These are phyloP conservation scores for Zosterops lateralis DNA, from an alignment of 2,113 vertebrate species.

Conservation along the genomic window DNA sequence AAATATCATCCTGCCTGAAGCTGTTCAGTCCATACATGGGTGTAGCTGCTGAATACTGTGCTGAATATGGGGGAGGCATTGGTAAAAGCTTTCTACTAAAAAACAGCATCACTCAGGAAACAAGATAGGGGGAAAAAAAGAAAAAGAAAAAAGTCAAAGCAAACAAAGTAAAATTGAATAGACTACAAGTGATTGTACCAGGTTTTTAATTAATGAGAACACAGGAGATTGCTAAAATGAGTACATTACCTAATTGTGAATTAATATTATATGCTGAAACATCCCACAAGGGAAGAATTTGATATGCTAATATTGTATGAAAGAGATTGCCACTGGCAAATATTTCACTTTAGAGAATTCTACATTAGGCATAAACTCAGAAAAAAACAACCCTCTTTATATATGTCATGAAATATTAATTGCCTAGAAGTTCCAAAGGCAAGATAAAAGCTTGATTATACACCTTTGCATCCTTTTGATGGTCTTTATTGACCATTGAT, in stretches of 20 bases:
- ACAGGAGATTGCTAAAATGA: conserved; percentile 63
- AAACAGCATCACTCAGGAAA: not conserved
- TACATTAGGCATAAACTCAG: conserved; percentile 49
- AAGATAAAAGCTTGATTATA: conserved; percentile 53
- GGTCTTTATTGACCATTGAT: not conserved
- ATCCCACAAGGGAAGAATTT: conserved; percentile 68
- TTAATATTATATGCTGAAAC: conserved; percentile 71
- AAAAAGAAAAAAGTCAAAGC: not conserved
- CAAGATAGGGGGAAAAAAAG: not conserved
- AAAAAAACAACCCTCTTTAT: conserved; percentile 13
- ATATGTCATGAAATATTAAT: conserved; percentile 60
- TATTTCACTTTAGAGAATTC: conserved; percentile 61
- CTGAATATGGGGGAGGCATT: not conserved
- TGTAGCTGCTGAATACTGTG: not conserved
- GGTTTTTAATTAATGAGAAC: conserved; percentile 72
- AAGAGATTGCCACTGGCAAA: conserved; percentile 67
- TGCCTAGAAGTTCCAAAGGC: conserved; percentile 30
- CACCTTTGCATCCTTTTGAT: conserved; percentile 40
- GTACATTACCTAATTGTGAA: conserved; percentile 64
- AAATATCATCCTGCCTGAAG: not conserved
- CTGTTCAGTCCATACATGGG: not conserved
- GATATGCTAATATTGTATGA: conserved; percentile 68
- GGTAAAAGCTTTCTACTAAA: not conserved
- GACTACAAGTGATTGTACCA: conserved; percentile 37
- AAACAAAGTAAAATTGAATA: conserved; percentile 17